Evolutionary conservation across 2,797 vertebrate genomes (phyloP).

Genomic region (Columba guinea): DNA sequence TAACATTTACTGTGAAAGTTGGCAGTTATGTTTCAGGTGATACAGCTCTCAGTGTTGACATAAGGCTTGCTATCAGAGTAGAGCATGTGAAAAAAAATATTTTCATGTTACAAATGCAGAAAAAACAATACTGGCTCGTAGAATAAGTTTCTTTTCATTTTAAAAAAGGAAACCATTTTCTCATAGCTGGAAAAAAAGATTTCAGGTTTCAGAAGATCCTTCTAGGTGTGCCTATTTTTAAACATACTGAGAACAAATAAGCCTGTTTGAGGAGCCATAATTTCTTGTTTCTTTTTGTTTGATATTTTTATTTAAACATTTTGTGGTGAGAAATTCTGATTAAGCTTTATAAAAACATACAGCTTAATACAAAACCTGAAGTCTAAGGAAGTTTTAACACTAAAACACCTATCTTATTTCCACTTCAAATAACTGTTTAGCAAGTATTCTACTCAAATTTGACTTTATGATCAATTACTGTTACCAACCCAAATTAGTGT

Average conservation of each 20-base stretch:
- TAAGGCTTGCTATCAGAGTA: background rate
- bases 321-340: background rate
- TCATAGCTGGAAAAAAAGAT: background rate
- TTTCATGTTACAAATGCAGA: background rate
- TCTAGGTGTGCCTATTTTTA: background rate
- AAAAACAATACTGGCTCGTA: background rate
- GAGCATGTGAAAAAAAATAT: background rate
- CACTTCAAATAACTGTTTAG: background rate
- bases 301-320: background rate
- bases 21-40: background rate
- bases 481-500: background rate
- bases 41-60: background rate
- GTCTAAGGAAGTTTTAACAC: background rate
- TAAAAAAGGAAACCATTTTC: background rate
- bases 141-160: background rate
- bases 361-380: background rate
- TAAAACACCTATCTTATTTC: background rate
- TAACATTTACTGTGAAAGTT: background rate
- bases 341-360: background rate
- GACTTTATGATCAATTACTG: background rate
- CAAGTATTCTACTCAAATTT: background rate
- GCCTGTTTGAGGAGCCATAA: background rate
- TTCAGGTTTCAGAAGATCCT: background rate
- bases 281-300: background rate
- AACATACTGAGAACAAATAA: background rate